Evolutionary conservation across 2,888 invertebrate species (phyloP), one percentile per base, ranked within the genome.

Genomic region (Drosophila kokeensis): DNA sequence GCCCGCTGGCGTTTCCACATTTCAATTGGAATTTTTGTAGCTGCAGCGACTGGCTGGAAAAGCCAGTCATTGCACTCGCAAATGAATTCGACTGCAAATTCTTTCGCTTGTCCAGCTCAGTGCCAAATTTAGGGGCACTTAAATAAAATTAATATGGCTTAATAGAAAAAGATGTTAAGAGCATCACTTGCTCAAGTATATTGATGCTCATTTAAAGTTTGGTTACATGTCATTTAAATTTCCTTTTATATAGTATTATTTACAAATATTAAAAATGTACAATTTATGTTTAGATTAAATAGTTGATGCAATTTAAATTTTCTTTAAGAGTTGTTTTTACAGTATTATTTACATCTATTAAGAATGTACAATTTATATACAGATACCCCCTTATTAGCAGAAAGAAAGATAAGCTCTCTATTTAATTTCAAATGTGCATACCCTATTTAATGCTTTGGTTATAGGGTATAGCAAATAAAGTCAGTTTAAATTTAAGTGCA

Each of bases 21-120:
- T 63, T 62, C 73, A 76, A 76, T 70, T 80, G 62, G 77, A 71
- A 77, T 74, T 73, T 65, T 63, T 65, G 15, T 40, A 64, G 64
- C 27, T 48, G 18, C 69, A 49, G 38, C 40, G 6, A 4, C 45
- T 21, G 29, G 4, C 29, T 29, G 15, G 21, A 8, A 45, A 29
- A 21, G 30, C 10, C 4, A 48, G 24, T 24, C 24, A 21, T 6
- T 48, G 58, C 58, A 58, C 18, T n/a, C 18, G 18, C 3, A 21
- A 53, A 38, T 24, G 52, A 21, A 40, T 61, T 49, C 38, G n/a
- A 27, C 27, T n/a, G 15, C 34, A 68, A 57, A 66, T 57, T 66
- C 34, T 38, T 66, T 50, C n/a, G 18, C 65, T 24, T 27, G 24
- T 32, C 21, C 1, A 34, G 29, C 15, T 21, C 11, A 38, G 54